Conservation (phyloP, 2,888 invertebrate genomes). For the Timema cristinae region DNA sequence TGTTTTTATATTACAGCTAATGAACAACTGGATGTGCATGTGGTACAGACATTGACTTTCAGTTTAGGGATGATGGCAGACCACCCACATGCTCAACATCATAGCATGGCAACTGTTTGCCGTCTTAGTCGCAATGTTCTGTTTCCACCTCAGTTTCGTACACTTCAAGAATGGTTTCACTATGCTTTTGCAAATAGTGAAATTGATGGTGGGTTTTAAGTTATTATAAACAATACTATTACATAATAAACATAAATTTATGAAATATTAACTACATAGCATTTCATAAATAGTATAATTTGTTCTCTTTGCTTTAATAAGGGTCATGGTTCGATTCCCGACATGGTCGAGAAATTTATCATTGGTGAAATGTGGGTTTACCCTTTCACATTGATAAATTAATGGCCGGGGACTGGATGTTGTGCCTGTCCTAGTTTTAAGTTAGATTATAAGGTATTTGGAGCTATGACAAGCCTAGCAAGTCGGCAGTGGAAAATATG, state of each 20-base stretch:
- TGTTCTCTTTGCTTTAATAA: background rate
- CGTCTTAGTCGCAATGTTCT: conserved; percentile 86
- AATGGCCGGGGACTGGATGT: too few relatives aligned
- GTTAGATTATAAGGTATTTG: too few relatives aligned
- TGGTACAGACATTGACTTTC: conserved; percentile 87
- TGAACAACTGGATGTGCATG: conserved; percentile 65
- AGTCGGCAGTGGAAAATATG: too few relatives aligned
- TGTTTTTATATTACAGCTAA: conserved; percentile 38
- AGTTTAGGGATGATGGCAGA: conserved; percentile 69
- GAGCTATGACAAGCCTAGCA: too few relatives aligned
- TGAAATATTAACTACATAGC: background rate
- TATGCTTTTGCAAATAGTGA: conserved; percentile 94
- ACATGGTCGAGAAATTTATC: too few relatives aligned
- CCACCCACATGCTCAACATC: conserved; percentile 60
- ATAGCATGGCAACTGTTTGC: conserved; percentile 92
- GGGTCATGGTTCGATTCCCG: too few relatives aligned
- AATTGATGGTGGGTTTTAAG: conserved; percentile 69
- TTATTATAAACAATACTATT: background rate
- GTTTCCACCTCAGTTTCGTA: conserved; percentile 94
- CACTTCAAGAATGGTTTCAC: conserved; percentile 93
- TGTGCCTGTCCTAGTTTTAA: too few relatives aligned
- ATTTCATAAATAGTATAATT: background rate
- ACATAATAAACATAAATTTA: background rate
- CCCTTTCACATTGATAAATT: too few relatives aligned
- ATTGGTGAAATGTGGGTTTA: too few relatives aligned